phyloP scores from a whole-genome alignment of 2,797 vertebrate genomes.

The Clarias laeviceps region DNA sequence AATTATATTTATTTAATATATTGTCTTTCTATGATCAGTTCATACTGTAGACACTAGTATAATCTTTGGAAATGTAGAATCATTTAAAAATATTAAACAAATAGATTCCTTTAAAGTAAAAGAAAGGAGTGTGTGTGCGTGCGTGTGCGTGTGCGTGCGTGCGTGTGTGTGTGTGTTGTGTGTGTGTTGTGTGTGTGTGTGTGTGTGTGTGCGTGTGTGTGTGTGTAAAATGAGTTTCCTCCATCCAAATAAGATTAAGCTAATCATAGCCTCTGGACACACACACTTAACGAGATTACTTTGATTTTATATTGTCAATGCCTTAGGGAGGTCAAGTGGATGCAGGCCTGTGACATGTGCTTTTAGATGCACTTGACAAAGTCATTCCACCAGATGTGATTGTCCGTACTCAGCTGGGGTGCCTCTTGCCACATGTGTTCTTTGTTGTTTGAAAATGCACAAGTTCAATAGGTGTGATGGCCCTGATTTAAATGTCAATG shows the following conservation, averaged over 20 bases:
- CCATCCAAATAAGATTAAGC: constrained; percentile 41
- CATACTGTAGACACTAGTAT: not conserved
- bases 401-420: constrained; percentile 15
- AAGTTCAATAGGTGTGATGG: constrained; percentile 17
- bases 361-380: constrained; percentile 35
- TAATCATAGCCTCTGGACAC: constrained; percentile 42
- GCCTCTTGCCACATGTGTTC: constrained; percentile 32
- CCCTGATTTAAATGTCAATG: constrained; percentile 2
- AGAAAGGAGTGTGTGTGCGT: no score
- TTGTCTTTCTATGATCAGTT: no score
- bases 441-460: constrained; percentile 30
- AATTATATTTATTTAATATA: no score
- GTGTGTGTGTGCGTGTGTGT: constrained; percentile 20
- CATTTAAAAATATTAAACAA: not conserved
- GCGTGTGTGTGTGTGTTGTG: constrained; percentile 6
- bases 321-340: constrained; percentile 39
- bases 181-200: constrained; percentile 5
- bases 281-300: constrained; percentile 47
- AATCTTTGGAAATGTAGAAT: not conserved
- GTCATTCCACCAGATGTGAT: constrained; percentile 24
- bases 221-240: constrained; percentile 39
- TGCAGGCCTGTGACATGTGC: constrained; percentile 15
- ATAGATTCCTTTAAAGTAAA: no score
- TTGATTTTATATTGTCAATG: constrained; percentile 41
- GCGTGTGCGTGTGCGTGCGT: not conserved